Evolutionary conservation across 2,888 invertebrate species (phyloP), one percentile per base, ranked within the genome.

Genomic region (Aelia acuminata): DNA sequence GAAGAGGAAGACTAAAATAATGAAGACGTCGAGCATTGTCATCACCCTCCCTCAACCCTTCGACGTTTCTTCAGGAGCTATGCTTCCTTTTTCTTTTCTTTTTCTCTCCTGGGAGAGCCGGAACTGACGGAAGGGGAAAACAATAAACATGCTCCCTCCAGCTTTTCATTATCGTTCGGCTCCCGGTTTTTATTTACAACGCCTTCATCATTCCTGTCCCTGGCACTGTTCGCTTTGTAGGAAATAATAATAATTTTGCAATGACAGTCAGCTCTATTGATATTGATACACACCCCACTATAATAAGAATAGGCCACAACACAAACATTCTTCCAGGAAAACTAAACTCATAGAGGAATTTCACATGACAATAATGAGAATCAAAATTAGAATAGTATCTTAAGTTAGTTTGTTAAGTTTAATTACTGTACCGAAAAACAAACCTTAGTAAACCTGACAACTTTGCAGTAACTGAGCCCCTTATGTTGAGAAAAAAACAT

Each of bases 91-190:
- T n/a, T 11, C 43, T 80, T n/a, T 8, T 35, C 35, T 70, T 70
- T 35, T 35, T 26, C 13, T 57, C 26, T 15, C 63, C 18, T 4
- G 26, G 18, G 31, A 18, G 63, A 35, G 18, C 80, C 43, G n/a
- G 80, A 80, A 70, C 43, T 47, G 80, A 80, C 43, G 80, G 75
- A n/a, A 80, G 80, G 80, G 39, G 43, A n/a, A 80, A 80, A 80
- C 80, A 80, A 80, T 80, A 80, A 80, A 80, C 80, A 80, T 47
- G 43, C 80, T 80, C 7, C n/a, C 43, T 47, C 11, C 11, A 47
- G 80, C 80, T 80, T 80, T 80, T 80, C 80, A 80, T 80, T 80
- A 80, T 80, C 43, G 80, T 43, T 3, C 75, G 8, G 39, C 75
- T 47, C 22, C 80, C 1, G 47, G 80, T 80, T 80, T 80, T 80